phyloP scores from a whole-genome alignment of 2,888 invertebrate genomes.

The Leptodirus hochenwartii region DNA sequence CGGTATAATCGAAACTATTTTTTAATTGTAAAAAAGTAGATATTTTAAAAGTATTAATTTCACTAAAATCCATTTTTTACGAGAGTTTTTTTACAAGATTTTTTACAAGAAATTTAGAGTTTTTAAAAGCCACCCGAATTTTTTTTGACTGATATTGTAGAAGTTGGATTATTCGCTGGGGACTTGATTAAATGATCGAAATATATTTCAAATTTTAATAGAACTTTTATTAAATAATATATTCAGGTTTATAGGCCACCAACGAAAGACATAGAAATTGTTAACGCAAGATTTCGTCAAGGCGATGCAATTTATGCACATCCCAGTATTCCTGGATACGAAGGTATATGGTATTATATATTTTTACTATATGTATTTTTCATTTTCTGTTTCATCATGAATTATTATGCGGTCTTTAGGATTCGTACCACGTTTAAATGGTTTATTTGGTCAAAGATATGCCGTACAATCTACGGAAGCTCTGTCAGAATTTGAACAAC shows the following conservation, averaged over 20 bases:
- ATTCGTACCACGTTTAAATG: constrained; percentile 46
- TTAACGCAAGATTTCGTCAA: constrained; percentile 42
- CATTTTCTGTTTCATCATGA: background rate
- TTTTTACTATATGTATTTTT: background rate
- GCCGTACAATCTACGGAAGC: constrained; percentile 55
- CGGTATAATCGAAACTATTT: too few relatives aligned
- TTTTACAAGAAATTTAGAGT: too few relatives aligned
- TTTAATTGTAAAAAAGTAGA: too few relatives aligned
- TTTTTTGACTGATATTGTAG: too few relatives aligned
- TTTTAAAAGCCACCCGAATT: too few relatives aligned
- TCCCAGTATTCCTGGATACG: constrained; percentile 57
- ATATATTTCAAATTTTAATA: too few relatives aligned
- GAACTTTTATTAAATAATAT: constrained; percentile 6
- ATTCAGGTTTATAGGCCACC: constrained; percentile 39
- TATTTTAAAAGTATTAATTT: too few relatives aligned
- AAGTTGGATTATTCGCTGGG: too few relatives aligned
- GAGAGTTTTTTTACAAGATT: too few relatives aligned
- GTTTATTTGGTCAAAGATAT: constrained; percentile 51
- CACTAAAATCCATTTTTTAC: too few relatives aligned
- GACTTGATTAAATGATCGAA: too few relatives aligned
- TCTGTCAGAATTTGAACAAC: constrained; percentile 48
- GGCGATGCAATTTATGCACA: constrained; percentile 52
- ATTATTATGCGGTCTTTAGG: constrained; percentile 25
- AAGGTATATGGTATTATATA: constrained; percentile 33
- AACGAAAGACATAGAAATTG: constrained; percentile 42